These are phyloP conservation scores for Dunckerocampus dactyliophorus DNA, from an alignment of 2,113 vertebrate species.

Conservation along the genomic window DNA sequence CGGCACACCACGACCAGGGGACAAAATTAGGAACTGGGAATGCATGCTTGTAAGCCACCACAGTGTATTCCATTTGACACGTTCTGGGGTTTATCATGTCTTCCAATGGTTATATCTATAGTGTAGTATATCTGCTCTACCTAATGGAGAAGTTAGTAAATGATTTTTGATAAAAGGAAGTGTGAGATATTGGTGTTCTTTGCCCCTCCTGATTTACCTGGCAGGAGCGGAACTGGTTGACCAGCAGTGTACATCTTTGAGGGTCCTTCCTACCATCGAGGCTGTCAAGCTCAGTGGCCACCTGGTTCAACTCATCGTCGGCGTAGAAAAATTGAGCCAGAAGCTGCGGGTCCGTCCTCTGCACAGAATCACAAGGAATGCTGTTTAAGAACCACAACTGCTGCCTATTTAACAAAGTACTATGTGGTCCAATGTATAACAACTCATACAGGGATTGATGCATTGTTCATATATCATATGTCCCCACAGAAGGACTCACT, in stretches of 20 bases:
- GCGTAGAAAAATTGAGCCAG: constrained; percentile 97
- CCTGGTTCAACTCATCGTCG: constrained; percentile 95
- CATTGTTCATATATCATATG: not conserved
- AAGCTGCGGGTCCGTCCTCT: constrained; percentile 95
- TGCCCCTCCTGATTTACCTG: constrained; percentile 75
- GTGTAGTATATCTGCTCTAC: too few relatives aligned
- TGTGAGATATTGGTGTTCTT: not conserved
- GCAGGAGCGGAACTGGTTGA: constrained; percentile 97
- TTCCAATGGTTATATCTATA: too few relatives aligned
- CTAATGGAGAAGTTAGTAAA: too few relatives aligned
- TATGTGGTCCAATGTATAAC: not conserved
- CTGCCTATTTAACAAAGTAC: not conserved
- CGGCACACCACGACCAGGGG: too few relatives aligned
- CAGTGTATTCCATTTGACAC: too few relatives aligned
- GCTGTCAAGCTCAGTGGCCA: constrained; percentile 92
- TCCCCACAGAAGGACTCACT: not conserved
- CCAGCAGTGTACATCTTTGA: constrained; percentile 90
- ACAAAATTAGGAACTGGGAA: too few relatives aligned
- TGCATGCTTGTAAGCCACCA: too few relatives aligned
- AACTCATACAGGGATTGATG: not conserved
- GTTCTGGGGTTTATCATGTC: too few relatives aligned
- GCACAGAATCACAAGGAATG: constrained; percentile 29
- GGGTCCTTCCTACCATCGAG: constrained; percentile 95
- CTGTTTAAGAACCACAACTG: not conserved
- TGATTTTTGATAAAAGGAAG: not conserved